A percentile compares a stretch with the other conserved stretches of the same genome.
These are phyloP conservation scores for Perizoma flavofasciatum DNA, from an alignment of 2,888 invertebrate genomes.

Conservation along the genomic window DNA sequence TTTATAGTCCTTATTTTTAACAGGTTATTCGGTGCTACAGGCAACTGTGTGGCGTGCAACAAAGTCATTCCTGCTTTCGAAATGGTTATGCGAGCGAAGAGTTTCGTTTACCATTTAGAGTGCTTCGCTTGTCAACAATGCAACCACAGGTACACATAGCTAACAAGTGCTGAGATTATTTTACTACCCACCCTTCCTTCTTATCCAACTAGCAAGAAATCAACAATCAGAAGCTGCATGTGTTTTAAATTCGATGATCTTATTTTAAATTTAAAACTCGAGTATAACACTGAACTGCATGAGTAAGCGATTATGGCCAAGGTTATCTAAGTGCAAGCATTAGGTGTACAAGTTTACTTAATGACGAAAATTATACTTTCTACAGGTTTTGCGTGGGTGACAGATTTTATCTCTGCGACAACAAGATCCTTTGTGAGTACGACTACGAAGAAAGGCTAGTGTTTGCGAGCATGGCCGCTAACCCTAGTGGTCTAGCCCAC, in stretches of 20 bases:
- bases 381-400: conserved; percentile 97
- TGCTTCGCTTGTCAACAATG: conserved; percentile 98
- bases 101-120: conserved; percentile 96
- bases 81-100: conserved; percentile 97
- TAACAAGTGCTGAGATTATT: conserved; percentile 8
- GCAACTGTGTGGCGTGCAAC: conserved; percentile 95
- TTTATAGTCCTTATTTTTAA: conserved; percentile 60
- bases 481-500: conserved; percentile 93
- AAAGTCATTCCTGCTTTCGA: conserved; percentile 97
- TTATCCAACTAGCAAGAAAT: no score
- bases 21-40: conserved; percentile 95
- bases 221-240: no score
- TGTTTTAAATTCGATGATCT: no score
- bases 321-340: no score
- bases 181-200: no score
- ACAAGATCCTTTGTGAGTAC: conserved; percentile 97
- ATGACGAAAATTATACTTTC: not conserved
- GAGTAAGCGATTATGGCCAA: no score
- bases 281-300: no score
- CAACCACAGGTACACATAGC: conserved; percentile 90
- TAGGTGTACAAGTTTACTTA: no score
- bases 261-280: no score
- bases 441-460: conserved; percentile 96
- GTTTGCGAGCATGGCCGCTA: conserved; percentile 94
- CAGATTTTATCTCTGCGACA: conserved; percentile 95